phyloP scores from a whole-genome alignment of 2,797 vertebrate species.

The Bovichtus diacanthus region DNA sequence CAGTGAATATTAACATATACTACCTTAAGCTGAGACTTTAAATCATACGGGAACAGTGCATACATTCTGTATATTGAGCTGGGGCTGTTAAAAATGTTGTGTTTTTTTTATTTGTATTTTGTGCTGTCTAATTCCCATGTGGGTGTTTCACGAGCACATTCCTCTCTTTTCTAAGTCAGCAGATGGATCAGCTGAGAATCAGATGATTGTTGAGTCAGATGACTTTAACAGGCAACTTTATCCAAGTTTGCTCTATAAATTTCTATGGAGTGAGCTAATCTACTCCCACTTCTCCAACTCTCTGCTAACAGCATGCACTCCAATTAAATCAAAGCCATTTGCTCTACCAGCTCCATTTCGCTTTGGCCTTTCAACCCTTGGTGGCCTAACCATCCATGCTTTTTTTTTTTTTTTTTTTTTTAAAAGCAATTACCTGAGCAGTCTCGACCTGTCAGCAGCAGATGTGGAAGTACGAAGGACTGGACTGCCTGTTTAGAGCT shows the following conservation, averaged over 20 bases:
- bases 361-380: conserved; percentile 33
- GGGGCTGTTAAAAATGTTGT: not conserved
- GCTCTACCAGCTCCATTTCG: conserved; percentile 4
- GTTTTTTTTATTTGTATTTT: conserved; percentile 14
- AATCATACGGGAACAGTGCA: not conserved
- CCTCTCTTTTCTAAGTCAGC: conserved; percentile 68
- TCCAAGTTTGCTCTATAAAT: conserved; percentile 48
- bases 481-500: conserved; percentile 57
- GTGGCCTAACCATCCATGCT: conserved; percentile 10
- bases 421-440: conserved; percentile 14
- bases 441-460: conserved; percentile 23
- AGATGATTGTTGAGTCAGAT: conserved; percentile 79
- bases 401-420: conserved; percentile 19
- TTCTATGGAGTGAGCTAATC: conserved; percentile 33
- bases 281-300: not conserved
- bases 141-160: conserved; percentile 47
- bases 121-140: conserved; percentile 42
- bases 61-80: not conserved
- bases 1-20: conserved; percentile 8
- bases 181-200: conserved; percentile 80
- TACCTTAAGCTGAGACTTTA: conserved; percentile 2
- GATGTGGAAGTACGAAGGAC: conserved; percentile 17
- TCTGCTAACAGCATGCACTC: conserved; percentile 28
- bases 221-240: conserved; percentile 65
- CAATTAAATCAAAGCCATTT: conserved; percentile 35